Percentiles rank a stretch among this genome's conserved stretches.
These are phyloP conservation scores for Cantharis lateralis DNA, from an alignment of 2,888 invertebrate species.

Conservation along the genomic window DNA sequence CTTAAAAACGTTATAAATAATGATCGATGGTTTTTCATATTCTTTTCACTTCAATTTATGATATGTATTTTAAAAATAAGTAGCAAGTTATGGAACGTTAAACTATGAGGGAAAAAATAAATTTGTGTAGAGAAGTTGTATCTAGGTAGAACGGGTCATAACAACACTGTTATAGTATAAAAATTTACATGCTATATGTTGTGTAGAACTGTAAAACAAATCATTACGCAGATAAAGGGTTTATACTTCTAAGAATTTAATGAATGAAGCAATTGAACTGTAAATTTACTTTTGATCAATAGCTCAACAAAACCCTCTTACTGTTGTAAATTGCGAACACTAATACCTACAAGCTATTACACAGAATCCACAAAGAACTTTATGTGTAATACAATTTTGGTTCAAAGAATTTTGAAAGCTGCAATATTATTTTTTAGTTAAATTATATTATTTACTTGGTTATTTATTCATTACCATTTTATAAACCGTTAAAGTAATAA, in stretches of 20 bases:
- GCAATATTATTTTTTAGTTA: background rate
- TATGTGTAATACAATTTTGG: background rate
- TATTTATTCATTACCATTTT: background rate
- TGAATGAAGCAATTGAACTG: constrained; percentile 30
- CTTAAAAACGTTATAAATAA: background rate
- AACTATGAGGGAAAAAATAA: background rate
- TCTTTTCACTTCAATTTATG: background rate
- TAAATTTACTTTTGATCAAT: constrained; percentile 32
- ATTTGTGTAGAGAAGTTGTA: background rate
- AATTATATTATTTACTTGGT: background rate
- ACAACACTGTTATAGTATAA: background rate
- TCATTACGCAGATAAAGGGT: background rate
- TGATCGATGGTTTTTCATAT: background rate
- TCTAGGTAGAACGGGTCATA: background rate
- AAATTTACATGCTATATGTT: background rate
- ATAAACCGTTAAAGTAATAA: background rate
- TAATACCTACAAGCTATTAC: constrained; percentile 24
- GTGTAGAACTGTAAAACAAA: background rate
- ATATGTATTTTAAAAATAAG: background rate
- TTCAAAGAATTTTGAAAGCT: background rate
- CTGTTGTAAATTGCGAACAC: constrained; percentile 11
- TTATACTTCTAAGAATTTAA: constrained; percentile 24
- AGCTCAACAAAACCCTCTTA: constrained; percentile 26
- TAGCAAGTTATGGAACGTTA: background rate
- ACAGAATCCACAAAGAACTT: constrained; percentile 5